Percentiles rank a stretch among this genome's conserved stretches.
phyloP scores from a whole-genome alignment of 2,888 invertebrate species.

The Drosophila falleni region DNA sequence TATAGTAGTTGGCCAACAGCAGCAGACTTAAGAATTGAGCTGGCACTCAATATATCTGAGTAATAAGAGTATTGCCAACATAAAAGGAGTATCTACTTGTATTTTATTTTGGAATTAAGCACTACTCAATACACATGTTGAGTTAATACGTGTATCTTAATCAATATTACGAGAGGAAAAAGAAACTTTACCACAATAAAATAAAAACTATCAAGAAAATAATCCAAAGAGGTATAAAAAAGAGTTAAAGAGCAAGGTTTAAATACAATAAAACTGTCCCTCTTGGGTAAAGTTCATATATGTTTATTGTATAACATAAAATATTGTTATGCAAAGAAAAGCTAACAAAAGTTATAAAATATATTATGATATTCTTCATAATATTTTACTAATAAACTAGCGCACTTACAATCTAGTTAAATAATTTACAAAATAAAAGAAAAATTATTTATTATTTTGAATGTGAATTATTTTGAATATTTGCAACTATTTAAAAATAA shows the following conservation, averaged over 20 bases:
- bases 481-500: too few relatives aligned
- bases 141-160: background rate
- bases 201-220: background rate
- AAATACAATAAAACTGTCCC: background rate
- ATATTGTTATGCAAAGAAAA: too few relatives aligned
- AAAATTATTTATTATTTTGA: too few relatives aligned
- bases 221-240: background rate
- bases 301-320: too few relatives aligned
- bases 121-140: background rate
- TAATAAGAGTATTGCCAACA: background rate
- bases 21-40: background rate
- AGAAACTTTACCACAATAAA: conserved; percentile 1
- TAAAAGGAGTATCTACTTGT: background rate
- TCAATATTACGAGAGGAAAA: background rate
- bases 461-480: too few relatives aligned
- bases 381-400: too few relatives aligned
- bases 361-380: too few relatives aligned
- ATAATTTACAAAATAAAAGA: too few relatives aligned
- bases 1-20: conserved; percentile 25
- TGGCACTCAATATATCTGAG: conserved; percentile 14
- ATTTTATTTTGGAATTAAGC: background rate
- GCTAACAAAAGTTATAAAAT: too few relatives aligned
- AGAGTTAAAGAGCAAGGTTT: background rate
- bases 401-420: too few relatives aligned
- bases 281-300: too few relatives aligned